Base-by-base conservation (phyloP, 2,888 invertebrate species). In the Cephus spinipes region DNA sequence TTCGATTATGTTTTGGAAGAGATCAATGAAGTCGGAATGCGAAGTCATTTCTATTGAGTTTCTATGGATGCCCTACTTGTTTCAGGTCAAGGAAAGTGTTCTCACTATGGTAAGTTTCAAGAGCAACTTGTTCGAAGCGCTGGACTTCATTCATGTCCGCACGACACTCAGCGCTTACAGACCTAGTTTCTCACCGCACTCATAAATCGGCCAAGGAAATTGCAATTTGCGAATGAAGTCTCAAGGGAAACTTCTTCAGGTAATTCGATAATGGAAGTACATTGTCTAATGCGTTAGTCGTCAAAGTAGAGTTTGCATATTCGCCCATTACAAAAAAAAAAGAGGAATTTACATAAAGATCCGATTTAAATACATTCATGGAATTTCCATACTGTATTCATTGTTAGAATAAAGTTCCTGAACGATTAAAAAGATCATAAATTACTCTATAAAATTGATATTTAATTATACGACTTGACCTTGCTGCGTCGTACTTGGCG, bases 171-270 rank as follows among this genome's bases (percentile, higher is more conserved):
- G 9, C 55, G 9, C 55, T 9, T 9, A 55, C 23, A 55, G 55
- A 55, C 55, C 55, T 55, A 55, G 55, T 55, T 55, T 55, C 55
- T 55, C 55, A 55, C 55, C 55, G 23, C 55, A 55, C 55, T 55
- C 23, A 55, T 74, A 77, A 74, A 77, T 77, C 71, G 77, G 77
- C 77, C 77, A 77, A 77, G 77, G 77, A 75, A 77, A 77, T 73
- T 69, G 40, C 32, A 74, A 69, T 33, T 75, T 55, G 23, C 55
- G 55, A 55, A 55, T 55, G 55, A 55, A 55, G 55, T 55, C 55
- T 55, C 55, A 55, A 55, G 55, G 55, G 55, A 55, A 55, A 55
- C 55, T 55, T 55, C 55, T 55, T 55, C 55, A 23, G 55, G 6
- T 55, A 55, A 55, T 55, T 55, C 2, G 23, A 55, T 9, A 23